Percentiles rank a stretch among this genome's conserved stretches.
Evolutionary conservation across 2,113 vertebrate species (phyloP).

Genomic region (Emydura subglobosa): DNA sequence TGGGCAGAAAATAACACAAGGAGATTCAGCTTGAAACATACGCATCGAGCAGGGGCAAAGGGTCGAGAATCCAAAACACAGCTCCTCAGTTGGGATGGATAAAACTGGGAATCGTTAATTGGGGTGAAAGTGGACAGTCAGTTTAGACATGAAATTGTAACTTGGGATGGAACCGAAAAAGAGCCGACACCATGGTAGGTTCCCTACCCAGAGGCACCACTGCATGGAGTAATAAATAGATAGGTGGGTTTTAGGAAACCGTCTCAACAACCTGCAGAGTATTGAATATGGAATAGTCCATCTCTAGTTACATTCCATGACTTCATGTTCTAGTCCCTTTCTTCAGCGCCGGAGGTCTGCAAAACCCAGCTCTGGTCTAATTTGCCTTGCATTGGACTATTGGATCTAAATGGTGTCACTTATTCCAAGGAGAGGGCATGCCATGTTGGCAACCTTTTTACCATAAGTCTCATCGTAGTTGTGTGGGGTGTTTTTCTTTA

Average conservation of each 20-base stretch:
- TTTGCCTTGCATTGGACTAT: background rate
- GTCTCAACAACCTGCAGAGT: no score
- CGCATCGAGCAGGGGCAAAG: constrained; percentile 52
- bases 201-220: no score
- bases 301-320: no score
- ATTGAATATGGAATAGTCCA: no score
- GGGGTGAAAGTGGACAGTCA: background rate
- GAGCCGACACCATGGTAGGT: no score
- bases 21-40: constrained; percentile 39
- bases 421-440: rapidly evolving
- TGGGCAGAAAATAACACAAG: constrained; percentile 60
- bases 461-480: background rate
- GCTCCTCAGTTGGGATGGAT: background rate
- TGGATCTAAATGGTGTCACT: no score
- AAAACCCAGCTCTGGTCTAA: background rate
- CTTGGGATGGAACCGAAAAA: background rate
- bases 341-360: no score
- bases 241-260: no score
- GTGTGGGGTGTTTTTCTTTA: background rate
- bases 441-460: background rate
- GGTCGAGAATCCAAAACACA: background rate
- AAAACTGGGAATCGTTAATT: constrained; percentile 48
- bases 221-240: no score
- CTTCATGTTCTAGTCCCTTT: no score
- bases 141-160: background rate